Evolutionary conservation across 2,888 invertebrate genomes (phyloP), one percentile per base, ranked within the genome.

Genomic region (Alitta virens): DNA sequence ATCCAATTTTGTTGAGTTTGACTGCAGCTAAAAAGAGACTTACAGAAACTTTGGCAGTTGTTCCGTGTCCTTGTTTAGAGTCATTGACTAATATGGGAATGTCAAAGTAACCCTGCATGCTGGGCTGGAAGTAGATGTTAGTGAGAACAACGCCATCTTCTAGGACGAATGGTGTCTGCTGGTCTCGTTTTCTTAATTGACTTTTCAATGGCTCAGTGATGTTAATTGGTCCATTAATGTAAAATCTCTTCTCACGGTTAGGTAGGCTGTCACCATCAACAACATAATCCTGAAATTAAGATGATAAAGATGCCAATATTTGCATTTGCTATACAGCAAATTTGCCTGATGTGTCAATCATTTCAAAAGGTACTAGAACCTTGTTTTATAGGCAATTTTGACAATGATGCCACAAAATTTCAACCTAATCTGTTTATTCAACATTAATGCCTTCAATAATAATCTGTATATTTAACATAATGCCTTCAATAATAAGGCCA

Each of bases 71-170:
- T 0, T 91, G 89, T 78, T 94, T 94, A 79, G 91, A 89, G 78
- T 95, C 94, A 79, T 92, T 94, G 0, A 90, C 94, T 68, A 90
- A 74, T 0, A 93, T 90, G 87, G 89, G 89, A 75, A 95, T 94
- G 83, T 94, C 92, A 78, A 96, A 96, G 81, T 94, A 95, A 46
- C 96, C 97, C 78, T 94, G 95, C 96, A 95, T 95, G 60, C 92
- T 91, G 73, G 92, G 90, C 79, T 95, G 94, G 0, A 96, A 96
- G 84, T 95, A 95, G 77, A 96, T 95, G 82, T 96, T 95, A 2
- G 97, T 85, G 63, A 88, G 88, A 25, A 97, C 88, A 0, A 75
- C 72, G 1, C 78, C 79, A 63, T 75, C 75, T 59, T 72, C 75
- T 40, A 79, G 63, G 12, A 63, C 58, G 67, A 79, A 78, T 9